Conservation (phyloP, 2,888 invertebrate genomes). For the Leucania comma region DNA sequence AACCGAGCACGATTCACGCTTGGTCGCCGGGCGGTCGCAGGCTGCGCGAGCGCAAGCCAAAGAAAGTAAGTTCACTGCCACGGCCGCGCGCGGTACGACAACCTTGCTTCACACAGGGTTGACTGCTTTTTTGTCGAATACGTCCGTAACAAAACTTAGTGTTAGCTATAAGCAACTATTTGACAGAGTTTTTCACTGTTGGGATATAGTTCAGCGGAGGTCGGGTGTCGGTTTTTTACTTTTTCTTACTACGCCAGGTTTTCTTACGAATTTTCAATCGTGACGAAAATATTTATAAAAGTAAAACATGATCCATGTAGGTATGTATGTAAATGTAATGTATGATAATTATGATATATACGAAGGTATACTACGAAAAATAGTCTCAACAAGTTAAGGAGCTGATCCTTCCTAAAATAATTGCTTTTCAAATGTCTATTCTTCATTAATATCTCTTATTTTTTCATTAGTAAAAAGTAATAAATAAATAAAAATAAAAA, state of each 20-base stretch:
- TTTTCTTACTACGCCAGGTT: background rate
- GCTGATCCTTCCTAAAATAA: background rate
- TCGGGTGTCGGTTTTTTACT: no score
- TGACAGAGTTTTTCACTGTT: background rate
- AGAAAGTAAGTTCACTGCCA: conserved; percentile 90
- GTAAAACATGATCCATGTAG: background rate
- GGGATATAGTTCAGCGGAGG: background rate
- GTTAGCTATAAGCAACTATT: conserved; percentile 5
- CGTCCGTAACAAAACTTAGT: conserved; percentile 25
- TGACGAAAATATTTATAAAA: background rate
- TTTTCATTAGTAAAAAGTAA: background rate
- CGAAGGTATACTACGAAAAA: no score
- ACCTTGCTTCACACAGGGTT: conserved; percentile 78
- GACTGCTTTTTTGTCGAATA: conserved; percentile 51
- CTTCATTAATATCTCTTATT: no score
- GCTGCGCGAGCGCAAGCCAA: conserved; percentile 72
- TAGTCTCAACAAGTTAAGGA: background rate
- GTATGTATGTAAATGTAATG: background rate
- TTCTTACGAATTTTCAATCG: background rate
- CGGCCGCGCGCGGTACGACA: conserved; percentile 86
- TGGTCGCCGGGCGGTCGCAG: conserved; percentile 76
- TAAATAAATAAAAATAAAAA: no score
- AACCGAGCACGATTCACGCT: conserved; percentile 79
- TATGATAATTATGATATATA: no score
- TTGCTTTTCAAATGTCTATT: background rate